These are phyloP conservation scores for Trachymyrmex septentrionalis DNA, from an alignment of 1,140 invertebrate genomes.

Conservation along the genomic window DNA sequence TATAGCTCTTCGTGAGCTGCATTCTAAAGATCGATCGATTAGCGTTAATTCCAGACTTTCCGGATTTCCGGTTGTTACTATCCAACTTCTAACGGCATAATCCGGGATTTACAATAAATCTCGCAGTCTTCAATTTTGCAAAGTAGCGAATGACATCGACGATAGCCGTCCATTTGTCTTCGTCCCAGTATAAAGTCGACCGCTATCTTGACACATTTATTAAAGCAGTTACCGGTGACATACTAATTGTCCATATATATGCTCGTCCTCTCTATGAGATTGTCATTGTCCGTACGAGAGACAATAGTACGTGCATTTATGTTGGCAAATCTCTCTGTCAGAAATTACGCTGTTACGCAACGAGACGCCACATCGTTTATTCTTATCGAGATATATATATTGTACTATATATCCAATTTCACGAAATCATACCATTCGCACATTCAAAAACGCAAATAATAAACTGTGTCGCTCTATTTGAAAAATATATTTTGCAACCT, in stretches of 20 bases:
- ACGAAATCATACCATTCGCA: not conserved
- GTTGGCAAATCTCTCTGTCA: conserved; percentile 25
- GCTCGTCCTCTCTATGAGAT: conserved; percentile 25
- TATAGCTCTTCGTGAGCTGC: not conserved
- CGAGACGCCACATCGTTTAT: not conserved
- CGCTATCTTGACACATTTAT: conserved; percentile 73
- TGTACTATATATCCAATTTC: not conserved
- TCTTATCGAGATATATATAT: conserved; percentile 32
- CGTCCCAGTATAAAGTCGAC: conserved; percentile 69
- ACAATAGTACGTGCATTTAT: not conserved
- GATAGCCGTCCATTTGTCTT: conserved; percentile 68
- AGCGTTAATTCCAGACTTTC: not conserved
- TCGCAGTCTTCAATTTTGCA: conserved; percentile 11
- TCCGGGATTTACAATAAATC: conserved; percentile 6
- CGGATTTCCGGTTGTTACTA: conserved; percentile 12
- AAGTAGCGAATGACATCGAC: conserved; percentile 44
- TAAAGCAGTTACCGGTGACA: conserved; percentile 66
- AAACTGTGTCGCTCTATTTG: not conserved
- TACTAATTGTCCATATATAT: conserved; percentile 65
- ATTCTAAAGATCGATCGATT: not conserved
- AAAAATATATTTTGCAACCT: conserved; percentile 20
- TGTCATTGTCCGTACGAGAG: conserved; percentile 32
- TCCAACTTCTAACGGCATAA: not conserved
- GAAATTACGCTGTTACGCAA: conserved; percentile 27
- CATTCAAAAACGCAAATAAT: not conserved